Base-by-base conservation (phyloP, 2,888 invertebrate genomes). In the Lepidochitona cinerea region DNA sequence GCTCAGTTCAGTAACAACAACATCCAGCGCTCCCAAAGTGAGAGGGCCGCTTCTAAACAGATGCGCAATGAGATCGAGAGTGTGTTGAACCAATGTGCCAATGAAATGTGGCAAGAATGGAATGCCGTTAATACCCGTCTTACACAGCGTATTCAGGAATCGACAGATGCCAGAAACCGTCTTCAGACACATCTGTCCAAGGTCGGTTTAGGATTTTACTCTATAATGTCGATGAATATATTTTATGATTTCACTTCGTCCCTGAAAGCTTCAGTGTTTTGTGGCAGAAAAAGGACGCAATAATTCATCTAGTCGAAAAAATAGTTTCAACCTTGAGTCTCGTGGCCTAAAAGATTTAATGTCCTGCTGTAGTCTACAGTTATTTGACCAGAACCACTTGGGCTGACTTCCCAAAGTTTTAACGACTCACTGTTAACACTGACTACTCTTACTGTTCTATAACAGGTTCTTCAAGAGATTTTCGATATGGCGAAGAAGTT, bases 391-490 rank as follows among this genome's bases (percentile, higher is more conserved):
- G n/a, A n/a, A n/a, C n/a, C n/a, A n/a, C n/a, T n/a, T n/a, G n/a
- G n/a, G n/a, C n/a, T n/a, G n/a, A n/a, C n/a, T n/a, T n/a, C n/a
- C n/a, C n/a, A n/a, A n/a, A n/a, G n/a, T n/a, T n/a, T n/a, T n/a
- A n/a, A n/a, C n/a, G n/a, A n/a, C n/a, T n/a, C 49, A 2, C 49
- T 49, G n/a, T n/a, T 7, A 18, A 49, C 49, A 49, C 7, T 49
- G 49, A 7, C 3, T n/a, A 49, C 49, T 7, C 3, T 49, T 49
- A 1, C 7, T 18, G 9, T 7, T 7, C 49, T n/a, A 49, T 85
- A 79, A 1, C 78, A 96, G 95, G 93, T 95, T 41, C 96, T 97
- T 87, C 97, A 97, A 91, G 97, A 98, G 92, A 94, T 97, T 85
- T 97, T 96, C 89, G 97, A 97, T 89, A n/a, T n/a, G n/a, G n/a